Base-by-base conservation (phyloP, 2,888 invertebrate species). In the Cheilosia urbana region DNA sequence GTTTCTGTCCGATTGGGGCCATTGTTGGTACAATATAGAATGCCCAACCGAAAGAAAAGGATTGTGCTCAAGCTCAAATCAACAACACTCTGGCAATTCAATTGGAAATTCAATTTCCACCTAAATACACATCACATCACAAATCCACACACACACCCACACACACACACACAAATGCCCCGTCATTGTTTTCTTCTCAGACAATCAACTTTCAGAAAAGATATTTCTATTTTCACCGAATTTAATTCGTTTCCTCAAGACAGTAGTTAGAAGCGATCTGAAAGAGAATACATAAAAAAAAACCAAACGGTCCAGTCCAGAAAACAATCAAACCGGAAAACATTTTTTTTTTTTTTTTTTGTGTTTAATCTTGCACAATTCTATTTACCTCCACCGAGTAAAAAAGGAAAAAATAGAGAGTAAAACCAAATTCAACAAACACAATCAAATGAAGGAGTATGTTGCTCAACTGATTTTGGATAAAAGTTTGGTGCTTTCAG, bases 91-190 rank as follows among this genome's bases (percentile, higher is more conserved):
- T 73, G 69, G 65, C 60, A 80, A 84, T 80, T 84, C 84, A 84
- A 80, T 84, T 84, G 80, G 80, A 84, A 84, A 84, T 71, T 84
- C 80, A 75, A 84, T 84, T 84, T 84, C 80, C 84, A 84, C 75
- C 80, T 76, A 80, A 80, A 80, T 76, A 83, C 84, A 84, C 84
- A 84, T 76, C 80, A 65, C 60, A 75, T 71, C 66, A 76, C 45
- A 42, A 79, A 75, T 80, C 75, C 71, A 76, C 57, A 80, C 75
- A 71, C 75, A 80, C 69, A 75, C 75, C n/a, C 57, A 80, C 75
- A 71, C 71, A 76, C 57, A 80, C 75, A 71, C 75, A 80, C 69
- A 75, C 75, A 75, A 66, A 75, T 27, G 6, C 27, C 27, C 71
- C 71, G 66, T 58, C 66, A 66, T 37, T 71, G 71, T 76, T 71